Percentiles rank a stretch among this genome's conserved stretches.
These are phyloP conservation scores for Geotrupes spiniger DNA, from an alignment of 2,888 invertebrate species.

Conservation along the genomic window DNA sequence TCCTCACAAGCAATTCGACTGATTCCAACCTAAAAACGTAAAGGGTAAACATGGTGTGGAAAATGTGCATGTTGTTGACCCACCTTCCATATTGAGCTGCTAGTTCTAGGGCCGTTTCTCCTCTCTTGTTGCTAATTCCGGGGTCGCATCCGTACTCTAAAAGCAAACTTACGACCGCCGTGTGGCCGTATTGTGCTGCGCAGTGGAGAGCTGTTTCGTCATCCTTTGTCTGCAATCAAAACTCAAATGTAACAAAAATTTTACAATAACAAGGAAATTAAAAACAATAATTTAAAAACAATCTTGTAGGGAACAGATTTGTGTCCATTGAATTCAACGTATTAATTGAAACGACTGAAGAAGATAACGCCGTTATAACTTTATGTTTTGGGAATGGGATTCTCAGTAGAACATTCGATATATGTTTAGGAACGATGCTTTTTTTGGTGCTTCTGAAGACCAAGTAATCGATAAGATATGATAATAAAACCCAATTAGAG, in stretches of 20 bases:
- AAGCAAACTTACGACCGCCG: conserved; percentile 77
- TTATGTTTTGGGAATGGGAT: no score
- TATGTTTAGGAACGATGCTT: no score
- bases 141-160: conserved; percentile 86
- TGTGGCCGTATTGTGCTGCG: conserved; percentile 91
- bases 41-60: not conserved
- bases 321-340: no score
- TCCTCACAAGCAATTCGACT: conserved; percentile 80
- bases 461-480: no score
- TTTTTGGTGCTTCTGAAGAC: no score
- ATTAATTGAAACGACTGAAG: no score
- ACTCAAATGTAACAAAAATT: not conserved
- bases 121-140: conserved; percentile 78
- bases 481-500: no score
- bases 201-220: conserved; percentile 91
- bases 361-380: no score
- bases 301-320: no score
- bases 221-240: conserved; percentile 69
- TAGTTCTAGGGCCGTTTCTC: conserved; percentile 90
- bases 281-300: no score
- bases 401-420: no score
- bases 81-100: conserved; percentile 89
- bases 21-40: conserved; percentile 69
- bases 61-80: conserved; percentile 36
- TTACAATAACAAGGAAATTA: not conserved